These are phyloP conservation scores for Aurelia coerulea DNA, from an alignment of 30 jellyfish, hydroid and myxozoan genomes.

Conservation along the genomic window DNA sequence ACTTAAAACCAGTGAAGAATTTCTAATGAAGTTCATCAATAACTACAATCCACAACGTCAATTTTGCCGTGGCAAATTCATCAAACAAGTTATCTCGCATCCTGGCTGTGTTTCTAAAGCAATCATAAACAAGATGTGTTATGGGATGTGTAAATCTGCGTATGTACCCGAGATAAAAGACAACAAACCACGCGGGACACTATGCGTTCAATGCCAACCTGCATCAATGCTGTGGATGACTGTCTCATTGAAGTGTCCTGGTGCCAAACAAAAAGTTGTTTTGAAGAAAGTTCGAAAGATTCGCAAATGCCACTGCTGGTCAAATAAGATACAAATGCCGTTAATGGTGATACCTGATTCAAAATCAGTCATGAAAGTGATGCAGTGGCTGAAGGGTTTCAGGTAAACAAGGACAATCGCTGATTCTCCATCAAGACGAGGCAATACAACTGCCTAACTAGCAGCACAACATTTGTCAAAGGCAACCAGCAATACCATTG, in stretches of 20 bases:
- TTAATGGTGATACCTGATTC: conserved; percentile 64
- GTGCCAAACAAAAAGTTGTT: conserved; percentile 31
- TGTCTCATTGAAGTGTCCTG: conserved; percentile 68
- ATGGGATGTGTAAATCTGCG: conserved; percentile 89
- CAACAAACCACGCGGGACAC: conserved; percentile 40
- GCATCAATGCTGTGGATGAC: conserved; percentile 71
- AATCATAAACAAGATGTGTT: conserved; percentile 74
- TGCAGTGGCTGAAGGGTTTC: conserved; percentile 69
- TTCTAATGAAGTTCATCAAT: conserved; percentile 55
- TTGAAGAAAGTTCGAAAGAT: conserved; percentile 65
- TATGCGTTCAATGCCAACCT: conserved; percentile 83
- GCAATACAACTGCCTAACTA: too few relatives aligned
- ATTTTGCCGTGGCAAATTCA: conserved; percentile 70
- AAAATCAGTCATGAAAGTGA: conserved; percentile 68
- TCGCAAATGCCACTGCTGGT: conserved; percentile 81
- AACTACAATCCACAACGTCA: conserved; percentile 54
- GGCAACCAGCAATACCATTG: too few relatives aligned
- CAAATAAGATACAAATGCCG: conserved; percentile 65
- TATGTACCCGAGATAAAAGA: conserved; percentile 64
- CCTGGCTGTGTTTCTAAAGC: conserved; percentile 78
- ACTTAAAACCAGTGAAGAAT: conserved; percentile 71
- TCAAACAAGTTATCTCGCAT: conserved; percentile 70
- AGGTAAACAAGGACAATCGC: not conserved
- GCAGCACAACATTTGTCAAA: too few relatives aligned
- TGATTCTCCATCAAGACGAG: too few relatives aligned